Percentiles rank a stretch among this genome's conserved stretches.
Evolutionary conservation across 2,888 invertebrate species (phyloP).

Genomic region (Gnatocerus cornutus): DNA sequence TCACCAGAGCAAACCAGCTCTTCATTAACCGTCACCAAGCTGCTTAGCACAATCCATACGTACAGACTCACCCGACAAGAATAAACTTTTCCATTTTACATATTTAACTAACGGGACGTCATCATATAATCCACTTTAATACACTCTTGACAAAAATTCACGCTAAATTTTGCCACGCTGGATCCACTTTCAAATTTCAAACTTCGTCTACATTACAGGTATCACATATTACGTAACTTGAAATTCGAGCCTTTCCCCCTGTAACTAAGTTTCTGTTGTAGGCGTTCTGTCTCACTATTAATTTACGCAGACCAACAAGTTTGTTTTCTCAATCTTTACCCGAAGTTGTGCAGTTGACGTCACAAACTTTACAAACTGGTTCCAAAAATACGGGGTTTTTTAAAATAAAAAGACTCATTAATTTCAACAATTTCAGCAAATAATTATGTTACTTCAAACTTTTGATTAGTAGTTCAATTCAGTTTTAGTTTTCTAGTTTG

Average conservation of each 20-base stretch:
- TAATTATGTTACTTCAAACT: too few species aligned
- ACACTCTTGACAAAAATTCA: neutral
- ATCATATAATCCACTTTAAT: constrained; percentile 16
- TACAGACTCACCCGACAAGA: constrained; percentile 20
- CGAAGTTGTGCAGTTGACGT: neutral
- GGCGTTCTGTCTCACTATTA: neutral
- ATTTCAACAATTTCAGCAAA: too few species aligned
- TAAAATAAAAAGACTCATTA: neutral
- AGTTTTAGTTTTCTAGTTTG: too few species aligned
- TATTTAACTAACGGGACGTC: constrained; percentile 29
- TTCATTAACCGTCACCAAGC: constrained; percentile 45
- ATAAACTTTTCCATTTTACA: constrained; percentile 36
- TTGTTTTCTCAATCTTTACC: neutral
- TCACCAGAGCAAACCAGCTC: constrained; percentile 42
- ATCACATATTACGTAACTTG: neutral
- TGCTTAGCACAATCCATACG: constrained; percentile 34
- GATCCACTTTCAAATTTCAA: too few species aligned
- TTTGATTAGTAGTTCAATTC: too few species aligned
- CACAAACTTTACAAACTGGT: neutral
- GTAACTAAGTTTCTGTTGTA: constrained; percentile 1
- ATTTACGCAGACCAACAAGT: constrained; percentile 3
- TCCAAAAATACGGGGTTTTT: too few species aligned
- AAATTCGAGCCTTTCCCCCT: neutral
- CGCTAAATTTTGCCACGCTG: too few species aligned
- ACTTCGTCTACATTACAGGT: too few species aligned